These are phyloP conservation scores for Lepus townsendii DNA, from an alignment of 2,797 vertebrate species.

Conservation along the genomic window DNA sequence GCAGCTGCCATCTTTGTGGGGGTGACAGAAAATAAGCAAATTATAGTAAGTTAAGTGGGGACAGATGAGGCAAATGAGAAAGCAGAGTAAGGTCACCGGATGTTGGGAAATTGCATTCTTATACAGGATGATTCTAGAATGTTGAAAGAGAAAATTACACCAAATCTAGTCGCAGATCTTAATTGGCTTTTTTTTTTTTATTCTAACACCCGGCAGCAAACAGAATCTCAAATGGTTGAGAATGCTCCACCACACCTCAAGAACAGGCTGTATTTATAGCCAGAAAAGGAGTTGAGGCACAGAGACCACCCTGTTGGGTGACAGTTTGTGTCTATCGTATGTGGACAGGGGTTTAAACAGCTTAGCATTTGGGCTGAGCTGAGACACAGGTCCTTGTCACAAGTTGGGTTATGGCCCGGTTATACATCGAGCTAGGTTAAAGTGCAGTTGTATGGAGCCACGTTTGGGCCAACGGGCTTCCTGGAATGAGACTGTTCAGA, in stretches of 20 bases:
- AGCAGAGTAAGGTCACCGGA: background rate
- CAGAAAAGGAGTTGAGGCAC: background rate
- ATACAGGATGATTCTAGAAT: background rate
- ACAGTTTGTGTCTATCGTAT: too few species aligned
- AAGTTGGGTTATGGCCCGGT: too few species aligned
- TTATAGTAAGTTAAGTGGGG: rapidly evolving
- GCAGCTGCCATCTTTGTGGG: background rate
- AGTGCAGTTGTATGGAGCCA: background rate
- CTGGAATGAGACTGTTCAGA: background rate
- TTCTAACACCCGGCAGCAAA: background rate
- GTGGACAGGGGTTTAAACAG: background rate
- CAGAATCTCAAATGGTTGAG: background rate
- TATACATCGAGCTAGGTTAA: background rate
- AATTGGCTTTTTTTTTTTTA: background rate
- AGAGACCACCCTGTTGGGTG: too few species aligned
- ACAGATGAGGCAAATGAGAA: background rate
- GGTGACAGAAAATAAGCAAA: background rate
- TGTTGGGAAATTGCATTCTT: background rate
- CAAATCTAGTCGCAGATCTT: background rate
- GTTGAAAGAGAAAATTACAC: background rate
- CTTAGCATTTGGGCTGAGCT: background rate
- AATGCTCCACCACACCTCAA: background rate
- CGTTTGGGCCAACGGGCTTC: background rate
- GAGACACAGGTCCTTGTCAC: background rate
- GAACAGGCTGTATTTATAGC: background rate